phyloP scores from a whole-genome alignment of 2,797 vertebrate genomes.

The Enteromius viviparus region DNA sequence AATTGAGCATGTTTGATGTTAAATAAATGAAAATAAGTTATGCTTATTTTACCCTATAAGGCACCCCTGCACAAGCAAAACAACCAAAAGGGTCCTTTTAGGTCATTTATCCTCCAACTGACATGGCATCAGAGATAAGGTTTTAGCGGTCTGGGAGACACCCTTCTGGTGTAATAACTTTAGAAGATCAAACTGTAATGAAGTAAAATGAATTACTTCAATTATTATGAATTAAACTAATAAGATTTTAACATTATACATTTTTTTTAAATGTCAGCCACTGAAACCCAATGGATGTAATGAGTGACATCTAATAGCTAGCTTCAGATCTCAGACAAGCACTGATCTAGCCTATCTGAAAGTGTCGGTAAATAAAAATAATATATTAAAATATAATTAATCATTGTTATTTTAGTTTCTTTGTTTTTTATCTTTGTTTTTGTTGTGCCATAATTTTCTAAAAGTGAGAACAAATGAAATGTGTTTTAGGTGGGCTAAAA shows the following conservation, averaged over 20 bases:
- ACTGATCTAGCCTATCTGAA: background rate
- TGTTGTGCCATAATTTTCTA: background rate
- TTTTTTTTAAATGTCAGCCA: background rate
- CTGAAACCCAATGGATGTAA: background rate
- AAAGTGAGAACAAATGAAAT: background rate
- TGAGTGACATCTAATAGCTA: background rate
- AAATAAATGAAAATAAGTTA: background rate
- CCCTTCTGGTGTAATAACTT: background rate
- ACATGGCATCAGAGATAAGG: conserved; percentile 23
- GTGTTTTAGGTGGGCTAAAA: conserved; percentile 24
- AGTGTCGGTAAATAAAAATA: background rate
- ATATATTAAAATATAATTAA: background rate
- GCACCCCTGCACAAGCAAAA: background rate
- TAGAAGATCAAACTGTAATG: background rate
- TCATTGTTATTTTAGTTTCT: background rate
- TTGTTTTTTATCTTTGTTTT: background rate
- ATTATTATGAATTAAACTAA: background rate
- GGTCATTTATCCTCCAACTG: background rate
- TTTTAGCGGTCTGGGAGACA: background rate
- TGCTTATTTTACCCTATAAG: background rate
- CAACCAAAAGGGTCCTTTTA: conserved; percentile 10
- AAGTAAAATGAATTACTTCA: background rate
- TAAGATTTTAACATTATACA: background rate
- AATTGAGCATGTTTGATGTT: background rate
- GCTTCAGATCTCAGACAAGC: background rate